Evolutionary conservation across 2,797 vertebrate genomes (phyloP).

Genomic region (Kryptolebias ocellatus): DNA sequence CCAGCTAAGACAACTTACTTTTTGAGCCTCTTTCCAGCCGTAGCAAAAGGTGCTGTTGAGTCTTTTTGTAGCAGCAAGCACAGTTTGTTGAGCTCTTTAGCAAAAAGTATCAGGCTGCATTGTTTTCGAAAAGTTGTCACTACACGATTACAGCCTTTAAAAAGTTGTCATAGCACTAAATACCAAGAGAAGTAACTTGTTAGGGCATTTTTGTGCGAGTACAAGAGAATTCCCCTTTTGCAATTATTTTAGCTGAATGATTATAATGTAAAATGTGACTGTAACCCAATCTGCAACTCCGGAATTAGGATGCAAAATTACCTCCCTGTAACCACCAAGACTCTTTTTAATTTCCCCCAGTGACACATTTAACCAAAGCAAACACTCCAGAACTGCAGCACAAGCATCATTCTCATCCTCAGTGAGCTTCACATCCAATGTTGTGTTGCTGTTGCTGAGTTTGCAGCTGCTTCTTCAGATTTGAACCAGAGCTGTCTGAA

Average conservation of each 20-base stretch:
- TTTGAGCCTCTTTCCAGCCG: not conserved
- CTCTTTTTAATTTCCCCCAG: not conserved
- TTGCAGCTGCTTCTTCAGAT: slow-evolving; percentile 13
- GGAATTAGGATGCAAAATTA: not conserved
- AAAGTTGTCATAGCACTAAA: not conserved
- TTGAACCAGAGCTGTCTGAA: not conserved
- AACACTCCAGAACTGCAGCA: not conserved
- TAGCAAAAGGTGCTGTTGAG: not conserved
- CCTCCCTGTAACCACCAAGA: not conserved
- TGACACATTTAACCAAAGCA: not conserved
- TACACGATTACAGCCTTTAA: not conserved
- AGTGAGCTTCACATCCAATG: not conserved
- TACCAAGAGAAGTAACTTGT: not conserved
- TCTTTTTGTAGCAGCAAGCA: not conserved
- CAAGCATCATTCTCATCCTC: not conserved
- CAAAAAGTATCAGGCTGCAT: not conserved
- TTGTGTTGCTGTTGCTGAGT: not conserved
- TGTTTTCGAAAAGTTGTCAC: not conserved
- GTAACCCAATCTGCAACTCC: not conserved
- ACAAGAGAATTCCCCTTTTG: not conserved
- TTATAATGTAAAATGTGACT: not conserved
- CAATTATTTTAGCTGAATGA: too few species aligned
- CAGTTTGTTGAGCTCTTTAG: not conserved
- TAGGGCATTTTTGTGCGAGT: not conserved
- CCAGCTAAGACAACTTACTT: not conserved